Evolutionary conservation across 2,797 vertebrate genomes (phyloP).

Genomic region (Poeciliopsis presidionis): DNA sequence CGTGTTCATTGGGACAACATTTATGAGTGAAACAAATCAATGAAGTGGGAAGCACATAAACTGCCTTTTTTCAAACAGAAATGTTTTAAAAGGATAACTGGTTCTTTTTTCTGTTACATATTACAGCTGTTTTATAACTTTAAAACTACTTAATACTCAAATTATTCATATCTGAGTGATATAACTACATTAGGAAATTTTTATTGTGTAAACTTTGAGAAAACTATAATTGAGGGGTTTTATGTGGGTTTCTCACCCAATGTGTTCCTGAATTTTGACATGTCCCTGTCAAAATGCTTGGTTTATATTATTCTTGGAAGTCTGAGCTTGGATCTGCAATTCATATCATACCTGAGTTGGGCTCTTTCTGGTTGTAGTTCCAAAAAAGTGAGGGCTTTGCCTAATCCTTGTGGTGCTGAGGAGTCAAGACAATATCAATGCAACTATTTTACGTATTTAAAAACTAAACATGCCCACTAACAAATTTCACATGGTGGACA

Average conservation of each 20-base stretch:
- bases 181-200: background rate
- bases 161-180: background rate
- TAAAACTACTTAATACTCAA: background rate
- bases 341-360: background rate
- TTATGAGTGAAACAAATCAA: conserved; percentile 44
- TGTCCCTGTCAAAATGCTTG: background rate
- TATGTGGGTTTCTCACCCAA: background rate
- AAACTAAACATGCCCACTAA: background rate
- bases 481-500: background rate
- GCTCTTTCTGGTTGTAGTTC: background rate
- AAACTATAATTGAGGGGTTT: background rate
- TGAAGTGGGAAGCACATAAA: background rate
- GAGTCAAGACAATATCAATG: background rate
- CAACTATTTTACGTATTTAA: background rate
- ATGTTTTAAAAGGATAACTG: background rate
- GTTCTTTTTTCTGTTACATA: background rate
- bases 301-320: background rate
- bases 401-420: background rate
- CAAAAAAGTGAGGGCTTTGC: background rate
- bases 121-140: background rate
- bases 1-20: conserved; percentile 13
- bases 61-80: background rate
- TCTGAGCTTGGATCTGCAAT: background rate
- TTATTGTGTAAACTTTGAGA: background rate
- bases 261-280: background rate